Evolutionary conservation across 2,797 vertebrate species (phyloP).

Genomic region (Carduelis carduelis): DNA sequence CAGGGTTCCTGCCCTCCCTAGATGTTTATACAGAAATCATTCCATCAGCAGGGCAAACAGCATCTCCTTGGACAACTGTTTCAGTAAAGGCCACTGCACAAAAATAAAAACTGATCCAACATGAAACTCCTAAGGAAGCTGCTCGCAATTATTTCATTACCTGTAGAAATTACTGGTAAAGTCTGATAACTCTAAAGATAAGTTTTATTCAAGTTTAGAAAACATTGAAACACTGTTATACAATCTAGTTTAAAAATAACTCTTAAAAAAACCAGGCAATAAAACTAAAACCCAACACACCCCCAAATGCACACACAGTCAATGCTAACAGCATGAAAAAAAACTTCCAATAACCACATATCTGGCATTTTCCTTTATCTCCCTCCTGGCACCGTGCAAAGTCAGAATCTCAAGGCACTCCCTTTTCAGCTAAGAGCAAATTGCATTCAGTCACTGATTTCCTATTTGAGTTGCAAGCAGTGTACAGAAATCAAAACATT

Average conservation of each 20-base stretch:
- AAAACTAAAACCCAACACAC: background rate
- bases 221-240: background rate
- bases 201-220: background rate
- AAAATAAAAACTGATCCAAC: background rate
- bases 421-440: background rate
- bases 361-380: background rate
- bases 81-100: background rate
- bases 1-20: background rate
- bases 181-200: background rate
- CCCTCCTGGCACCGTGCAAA: background rate
- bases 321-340: background rate
- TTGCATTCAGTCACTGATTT: background rate
- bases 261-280: background rate
- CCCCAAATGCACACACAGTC: background rate
- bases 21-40: background rate
- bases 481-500: background rate
- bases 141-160: background rate
- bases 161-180: background rate
- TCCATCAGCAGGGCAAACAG: background rate
- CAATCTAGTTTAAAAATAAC: background rate
- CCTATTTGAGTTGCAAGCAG: background rate
- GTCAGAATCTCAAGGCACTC: background rate
- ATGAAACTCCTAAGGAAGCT: accelerated
- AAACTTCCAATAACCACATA: background rate
- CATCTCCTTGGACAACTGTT: background rate